Base-by-base conservation (phyloP, 2,113 vertebrate genomes). In the Pithys albifrons region DNA sequence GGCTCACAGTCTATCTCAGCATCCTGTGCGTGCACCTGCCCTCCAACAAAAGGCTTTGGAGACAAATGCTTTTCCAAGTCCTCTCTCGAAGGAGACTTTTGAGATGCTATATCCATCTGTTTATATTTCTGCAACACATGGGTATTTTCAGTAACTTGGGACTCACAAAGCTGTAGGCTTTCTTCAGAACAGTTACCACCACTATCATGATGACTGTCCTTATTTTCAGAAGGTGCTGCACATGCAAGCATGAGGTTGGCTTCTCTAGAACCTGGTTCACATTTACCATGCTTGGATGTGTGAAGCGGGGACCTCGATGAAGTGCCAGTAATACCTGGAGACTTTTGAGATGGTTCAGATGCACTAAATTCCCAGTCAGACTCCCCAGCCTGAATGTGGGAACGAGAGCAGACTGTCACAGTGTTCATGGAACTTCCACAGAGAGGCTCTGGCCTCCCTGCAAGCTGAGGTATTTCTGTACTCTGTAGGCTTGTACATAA, bases 1-100 rank as follows among this genome's bases (percentile, higher is more conserved):
- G 86, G 88, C 54, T 93, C 91, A 79, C 33, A 20, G 28, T 95
- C 89, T 1, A 77, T 93, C 46, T 97, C 91, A 22, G 94, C 96
- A 22, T 96, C 15, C 33, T 69, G 78, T 10, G 14, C 23, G 55
- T 5, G 5, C 19, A 46, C 5, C 31, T 72, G 59, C 23, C 77
- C 89, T 92, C 74, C 91, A 65, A 78, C 55, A 55, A 95, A 46
- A 28, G 37, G 17, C 7, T 31, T 66, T 58, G 92, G 54, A 81
- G 93, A 96, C 7, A 54, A 80, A 41, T 33, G 19, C 5, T 48
- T 59, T 58, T 84, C 71, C 1, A 18, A 70, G 51, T 85, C 43
- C 54, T 86, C 48, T 72, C 31, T 11, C 54, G 59, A 39, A 51
- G 29, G 33, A 65, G 49, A 64, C 22, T 51, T 76, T 8, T 37